Percentiles rank a stretch among this genome's conserved stretches.
Evolutionary conservation across 2,113 vertebrate species (phyloP).

Genomic region (Mus spicilegus): DNA sequence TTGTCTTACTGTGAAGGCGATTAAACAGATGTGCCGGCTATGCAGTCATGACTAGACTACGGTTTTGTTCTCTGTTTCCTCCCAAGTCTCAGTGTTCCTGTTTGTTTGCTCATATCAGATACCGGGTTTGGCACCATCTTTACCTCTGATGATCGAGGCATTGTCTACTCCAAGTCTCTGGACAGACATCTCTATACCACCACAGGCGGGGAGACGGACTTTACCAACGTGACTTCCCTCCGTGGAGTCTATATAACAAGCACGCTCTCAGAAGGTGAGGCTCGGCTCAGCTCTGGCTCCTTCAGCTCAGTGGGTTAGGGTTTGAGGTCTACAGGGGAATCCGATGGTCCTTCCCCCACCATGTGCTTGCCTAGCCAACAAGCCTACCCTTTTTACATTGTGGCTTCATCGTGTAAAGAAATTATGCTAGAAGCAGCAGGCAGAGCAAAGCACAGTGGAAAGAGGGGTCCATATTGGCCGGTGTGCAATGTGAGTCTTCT

Average conservation of each 20-base stretch:
- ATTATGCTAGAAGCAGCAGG: background rate
- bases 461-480: background rate
- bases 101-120: constrained; percentile 85
- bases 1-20: background rate
- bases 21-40: background rate
- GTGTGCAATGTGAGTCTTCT: background rate
- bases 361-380: background rate
- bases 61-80: background rate
- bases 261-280: constrained; percentile 91
- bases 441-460: background rate
- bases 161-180: constrained; percentile 96
- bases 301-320: background rate
- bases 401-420: background rate
- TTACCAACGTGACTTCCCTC: constrained; percentile 96
- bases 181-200: constrained; percentile 95
- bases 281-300: background rate
- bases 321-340: background rate
- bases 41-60: background rate
- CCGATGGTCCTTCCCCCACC: background rate
- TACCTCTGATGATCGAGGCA: constrained; percentile 94
- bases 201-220: constrained; percentile 93
- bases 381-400: background rate
- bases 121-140: constrained; percentile 94
- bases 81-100: background rate
- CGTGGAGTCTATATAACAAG: constrained; percentile 95